These are phyloP conservation scores for Paedocypris sp. DNA, from an alignment of 2,113 vertebrate species.

Conservation along the genomic window DNA sequence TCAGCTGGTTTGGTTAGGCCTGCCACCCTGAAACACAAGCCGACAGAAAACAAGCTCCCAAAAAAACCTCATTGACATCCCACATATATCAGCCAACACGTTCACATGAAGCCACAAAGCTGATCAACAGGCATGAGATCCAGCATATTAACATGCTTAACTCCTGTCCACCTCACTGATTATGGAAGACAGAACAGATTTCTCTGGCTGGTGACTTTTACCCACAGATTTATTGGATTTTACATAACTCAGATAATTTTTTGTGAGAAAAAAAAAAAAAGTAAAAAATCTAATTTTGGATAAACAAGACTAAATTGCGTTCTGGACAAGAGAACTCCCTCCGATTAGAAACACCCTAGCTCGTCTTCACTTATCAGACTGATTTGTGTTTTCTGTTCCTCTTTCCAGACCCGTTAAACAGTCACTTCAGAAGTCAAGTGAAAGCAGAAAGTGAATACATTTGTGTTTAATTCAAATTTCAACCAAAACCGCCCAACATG, in stretches of 20 bases:
- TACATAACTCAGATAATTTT: constrained; percentile 33
- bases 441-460: not conserved
- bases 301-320: too few species aligned
- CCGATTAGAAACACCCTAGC: not conserved
- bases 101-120: not conserved
- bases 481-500: not conserved
- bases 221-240: constrained; percentile 26
- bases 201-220: not conserved
- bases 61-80: constrained; percentile 12
- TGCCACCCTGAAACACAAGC: too few species aligned
- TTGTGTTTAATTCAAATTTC: not conserved
- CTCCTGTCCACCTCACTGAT: not conserved
- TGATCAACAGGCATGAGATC: constrained; percentile 4
- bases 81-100: not conserved
- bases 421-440: not conserved
- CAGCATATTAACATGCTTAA: constrained; percentile 7
- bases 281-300: too few species aligned
- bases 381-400: not conserved
- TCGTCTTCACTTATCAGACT: too few species aligned
- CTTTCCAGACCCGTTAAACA: not conserved
- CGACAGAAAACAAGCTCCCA: too few species aligned
- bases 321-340: too few species aligned
- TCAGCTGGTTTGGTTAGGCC: too few species aligned
- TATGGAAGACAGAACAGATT: constrained; percentile 3
- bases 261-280: not conserved